Conservation (phyloP, 2,113 vertebrate species). For the Melanerpes aurifrons region DNA sequence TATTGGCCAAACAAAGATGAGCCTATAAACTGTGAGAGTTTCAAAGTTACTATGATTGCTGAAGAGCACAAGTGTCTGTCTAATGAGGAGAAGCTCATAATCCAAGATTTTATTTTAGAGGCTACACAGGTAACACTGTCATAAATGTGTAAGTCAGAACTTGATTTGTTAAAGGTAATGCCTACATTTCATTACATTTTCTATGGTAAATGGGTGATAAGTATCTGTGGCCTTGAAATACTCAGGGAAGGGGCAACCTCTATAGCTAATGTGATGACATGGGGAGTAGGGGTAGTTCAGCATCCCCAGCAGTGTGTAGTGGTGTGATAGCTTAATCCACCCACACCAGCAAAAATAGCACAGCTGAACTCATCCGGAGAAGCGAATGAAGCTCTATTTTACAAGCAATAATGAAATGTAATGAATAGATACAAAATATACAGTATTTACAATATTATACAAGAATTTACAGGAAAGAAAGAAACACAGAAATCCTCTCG, state of each 20-base stretch:
- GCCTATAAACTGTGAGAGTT: conserved; percentile 86
- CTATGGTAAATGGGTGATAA: background rate
- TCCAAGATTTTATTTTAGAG: conserved; percentile 92
- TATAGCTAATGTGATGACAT: background rate
- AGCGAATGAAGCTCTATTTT: too few relatives aligned
- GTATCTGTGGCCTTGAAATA: background rate
- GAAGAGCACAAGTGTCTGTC: conserved; percentile 89
- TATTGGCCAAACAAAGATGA: conserved; percentile 92
- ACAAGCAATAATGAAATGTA: too few relatives aligned
- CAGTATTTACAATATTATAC: too few relatives aligned
- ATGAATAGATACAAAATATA: too few relatives aligned
- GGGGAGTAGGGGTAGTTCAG: background rate
- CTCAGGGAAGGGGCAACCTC: background rate
- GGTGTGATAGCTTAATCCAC: too few relatives aligned
- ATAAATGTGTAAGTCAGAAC: background rate
- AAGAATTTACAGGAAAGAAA: too few relatives aligned
- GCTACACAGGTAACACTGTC: conserved; percentile 85
- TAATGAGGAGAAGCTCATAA: conserved; percentile 90
- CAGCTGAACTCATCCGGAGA: too few relatives aligned
- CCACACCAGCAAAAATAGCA: too few relatives aligned
- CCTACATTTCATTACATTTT: background rate
- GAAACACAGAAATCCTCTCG: too few relatives aligned
- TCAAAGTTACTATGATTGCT: conserved; percentile 89
- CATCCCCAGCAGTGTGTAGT: background rate
- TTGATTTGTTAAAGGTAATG: conserved; percentile 26